Evolutionary conservation across 2,797 vertebrate species (phyloP).

Genomic region (Aeoliscus strigatus): DNA sequence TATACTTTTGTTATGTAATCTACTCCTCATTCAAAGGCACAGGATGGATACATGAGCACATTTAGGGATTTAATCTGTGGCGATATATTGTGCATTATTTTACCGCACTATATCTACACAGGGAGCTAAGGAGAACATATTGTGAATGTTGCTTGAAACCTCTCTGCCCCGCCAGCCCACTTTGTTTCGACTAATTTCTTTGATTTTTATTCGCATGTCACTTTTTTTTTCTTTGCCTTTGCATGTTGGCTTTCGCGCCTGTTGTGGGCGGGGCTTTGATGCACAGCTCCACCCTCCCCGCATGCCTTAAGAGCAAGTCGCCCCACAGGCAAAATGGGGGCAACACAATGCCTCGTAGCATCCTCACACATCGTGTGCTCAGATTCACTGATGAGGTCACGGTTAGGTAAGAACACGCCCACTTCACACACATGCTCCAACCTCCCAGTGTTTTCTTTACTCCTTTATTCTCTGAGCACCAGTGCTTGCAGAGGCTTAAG

Average conservation of each 20-base stretch:
- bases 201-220: conserved; percentile 33
- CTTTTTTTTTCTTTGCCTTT: conserved; percentile 45
- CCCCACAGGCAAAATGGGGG: conserved; percentile 75
- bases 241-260: conserved; percentile 43
- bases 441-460: not conserved
- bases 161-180: not conserved
- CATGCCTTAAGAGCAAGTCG: conserved; percentile 82
- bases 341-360: conserved; percentile 66
- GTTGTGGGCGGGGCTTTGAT: conserved; percentile 35
- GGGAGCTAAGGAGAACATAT: not conserved
- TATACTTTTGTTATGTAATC: conserved; percentile 32
- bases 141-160: conserved; percentile 2
- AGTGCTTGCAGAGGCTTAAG: conserved; percentile 15
- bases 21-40: conserved; percentile 10
- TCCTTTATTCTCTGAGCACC: not conserved
- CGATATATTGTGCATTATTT: no score
- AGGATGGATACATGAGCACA: conserved; percentile 12
- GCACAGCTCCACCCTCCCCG: conserved; percentile 85
- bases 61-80: not conserved
- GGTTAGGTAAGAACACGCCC: conserved; percentile 79
- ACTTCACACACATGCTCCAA: not conserved
- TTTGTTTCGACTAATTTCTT: conserved; percentile 19
- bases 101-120: not conserved
- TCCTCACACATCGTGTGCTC: conserved; percentile 75
- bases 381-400: conserved; percentile 82